Base-by-base conservation (phyloP, 1,140 invertebrate genomes). In the Drosophila pseudoobscura region DNA sequence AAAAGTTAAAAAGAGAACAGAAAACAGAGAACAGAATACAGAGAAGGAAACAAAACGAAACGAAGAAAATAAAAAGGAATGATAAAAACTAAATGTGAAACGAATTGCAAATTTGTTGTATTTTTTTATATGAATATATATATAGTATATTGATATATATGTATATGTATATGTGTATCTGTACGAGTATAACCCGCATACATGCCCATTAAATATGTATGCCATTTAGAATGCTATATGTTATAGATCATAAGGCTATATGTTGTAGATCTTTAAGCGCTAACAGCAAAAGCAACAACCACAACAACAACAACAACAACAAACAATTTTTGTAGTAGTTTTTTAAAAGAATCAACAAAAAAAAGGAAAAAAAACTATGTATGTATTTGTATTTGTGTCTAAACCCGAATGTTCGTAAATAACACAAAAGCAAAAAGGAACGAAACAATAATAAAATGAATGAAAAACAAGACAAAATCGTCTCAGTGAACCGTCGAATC, bases 21-120 rank as follows among this genome's bases (percentile, higher is more conserved):
- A 73, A 59, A 71, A 63, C 9, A 58, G 31, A n/a, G 24, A 31
- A 17, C 17, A 68, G 66, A 73, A 59, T 65, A 63, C 9, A 58
- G 31, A n/a, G 29, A 56, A 44, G 13, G 7, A 26, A 43, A 41
- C 8, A 6, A 29, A 49, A 63, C 8, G 46, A 41, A 63, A 49
- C 20, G 22, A 20, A 35, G 39, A 29, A 6, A 20, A 31, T 13
- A n/a, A 46, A 46, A 51, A 60, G 60, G 39, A 63, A 49, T 26
- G 39, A 75, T 52, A 85, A 61, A 69, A 69, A 69, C 65, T 69
- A 68, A 69, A 68, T 68, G 65, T 68, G 75, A 82, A 85, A 85
- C 82, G 75, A 87, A 85, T 85, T 80, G 74, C 73, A 85, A 85
- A 85, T 80, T 85, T 85, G 82, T 85, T 85, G 83, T 85, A 85